Conservation (phyloP, 2,797 vertebrate species). For the Pyrocephalus nanus region DNA sequence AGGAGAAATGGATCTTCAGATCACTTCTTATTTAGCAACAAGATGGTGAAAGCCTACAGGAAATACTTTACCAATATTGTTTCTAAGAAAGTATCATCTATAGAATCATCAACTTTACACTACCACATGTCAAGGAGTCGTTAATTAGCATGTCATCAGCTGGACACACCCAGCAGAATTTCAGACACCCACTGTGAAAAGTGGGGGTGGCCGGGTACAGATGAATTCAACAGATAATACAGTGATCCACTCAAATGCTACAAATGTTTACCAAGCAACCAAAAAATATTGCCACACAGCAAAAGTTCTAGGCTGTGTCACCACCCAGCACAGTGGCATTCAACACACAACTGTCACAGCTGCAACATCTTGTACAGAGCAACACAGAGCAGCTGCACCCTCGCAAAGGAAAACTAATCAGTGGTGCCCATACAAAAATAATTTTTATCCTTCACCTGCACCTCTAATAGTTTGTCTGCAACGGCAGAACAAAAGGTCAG, state of each 20-base stretch:
- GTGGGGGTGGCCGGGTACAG: constrained; percentile 23
- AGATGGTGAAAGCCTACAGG: background rate
- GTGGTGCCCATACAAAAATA: background rate
- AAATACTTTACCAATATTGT: background rate
- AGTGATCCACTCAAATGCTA: background rate
- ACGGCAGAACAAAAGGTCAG: background rate
- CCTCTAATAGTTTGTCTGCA: background rate
- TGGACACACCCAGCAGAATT: constrained; percentile 33
- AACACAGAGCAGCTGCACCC: background rate
- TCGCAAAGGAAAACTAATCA: background rate
- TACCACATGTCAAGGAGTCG: background rate
- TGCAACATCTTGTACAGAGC: background rate
- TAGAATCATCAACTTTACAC: background rate
- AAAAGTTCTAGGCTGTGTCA: background rate
- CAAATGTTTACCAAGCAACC: constrained; percentile 16
- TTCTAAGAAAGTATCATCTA: constrained; percentile 23
- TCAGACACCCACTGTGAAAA: constrained; percentile 62
- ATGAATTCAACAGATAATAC: background rate
- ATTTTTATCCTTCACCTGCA: background rate
- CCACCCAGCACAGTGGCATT: background rate
- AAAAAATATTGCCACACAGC: background rate
- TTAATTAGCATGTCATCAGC: constrained; percentile 14
- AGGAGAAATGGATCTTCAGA: background rate
- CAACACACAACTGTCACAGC: background rate
- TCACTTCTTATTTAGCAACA: background rate